Percentiles rank a stretch among this genome's conserved stretches.
Evolutionary conservation across 1,140 invertebrate species (phyloP).

Genomic region (Zaprionus africanus): DNA sequence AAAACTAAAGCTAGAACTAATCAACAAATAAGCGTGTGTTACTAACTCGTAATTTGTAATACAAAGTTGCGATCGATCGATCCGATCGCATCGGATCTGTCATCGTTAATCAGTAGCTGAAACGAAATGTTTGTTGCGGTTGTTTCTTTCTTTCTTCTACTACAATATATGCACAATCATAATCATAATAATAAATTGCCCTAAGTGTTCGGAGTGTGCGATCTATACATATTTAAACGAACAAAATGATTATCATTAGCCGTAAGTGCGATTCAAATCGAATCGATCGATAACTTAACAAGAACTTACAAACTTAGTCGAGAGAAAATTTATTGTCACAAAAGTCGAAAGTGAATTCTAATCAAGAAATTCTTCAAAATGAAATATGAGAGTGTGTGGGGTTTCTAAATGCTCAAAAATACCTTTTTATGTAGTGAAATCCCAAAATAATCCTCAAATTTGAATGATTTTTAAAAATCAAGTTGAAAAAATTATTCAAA

Average conservation of each 20-base stretch:
- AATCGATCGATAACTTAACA: slow-evolving; percentile 49
- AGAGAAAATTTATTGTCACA: slow-evolving; percentile 47
- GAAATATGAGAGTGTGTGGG: slow-evolving; percentile 15
- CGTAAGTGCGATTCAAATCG: slow-evolving; percentile 46
- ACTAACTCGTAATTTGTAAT: slow-evolving; percentile 78
- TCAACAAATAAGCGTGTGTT: slow-evolving; percentile 84
- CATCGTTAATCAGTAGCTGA: slow-evolving; percentile 76
- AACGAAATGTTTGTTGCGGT: slow-evolving; percentile 45
- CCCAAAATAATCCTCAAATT: slow-evolving; percentile 3
- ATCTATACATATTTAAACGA: slow-evolving; percentile 10
- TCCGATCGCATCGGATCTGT: slow-evolving; percentile 40
- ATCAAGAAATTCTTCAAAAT: slow-evolving; percentile 21
- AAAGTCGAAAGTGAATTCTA: slow-evolving; percentile 26
- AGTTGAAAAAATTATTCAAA: too few species aligned
- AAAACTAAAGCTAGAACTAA: slow-evolving; percentile 83
- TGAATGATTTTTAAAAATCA: background rate
- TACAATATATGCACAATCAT: slow-evolving; percentile 20
- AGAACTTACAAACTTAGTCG: slow-evolving; percentile 49
- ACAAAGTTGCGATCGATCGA: slow-evolving; percentile 67
- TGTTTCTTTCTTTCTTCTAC: slow-evolving; percentile 8
- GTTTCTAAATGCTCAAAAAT: slow-evolving; percentile 44
- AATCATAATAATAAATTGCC: slow-evolving; percentile 33
- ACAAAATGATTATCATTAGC: slow-evolving; percentile 64
- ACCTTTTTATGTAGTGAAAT: slow-evolving; percentile 10
- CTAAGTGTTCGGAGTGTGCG: slow-evolving; percentile 45